A percentile compares a stretch with the other conserved stretches of the same genome.
These are phyloP conservation scores for Palaemon carinicauda DNA, from an alignment of 1,140 invertebrate genomes.

Conservation along the genomic window DNA sequence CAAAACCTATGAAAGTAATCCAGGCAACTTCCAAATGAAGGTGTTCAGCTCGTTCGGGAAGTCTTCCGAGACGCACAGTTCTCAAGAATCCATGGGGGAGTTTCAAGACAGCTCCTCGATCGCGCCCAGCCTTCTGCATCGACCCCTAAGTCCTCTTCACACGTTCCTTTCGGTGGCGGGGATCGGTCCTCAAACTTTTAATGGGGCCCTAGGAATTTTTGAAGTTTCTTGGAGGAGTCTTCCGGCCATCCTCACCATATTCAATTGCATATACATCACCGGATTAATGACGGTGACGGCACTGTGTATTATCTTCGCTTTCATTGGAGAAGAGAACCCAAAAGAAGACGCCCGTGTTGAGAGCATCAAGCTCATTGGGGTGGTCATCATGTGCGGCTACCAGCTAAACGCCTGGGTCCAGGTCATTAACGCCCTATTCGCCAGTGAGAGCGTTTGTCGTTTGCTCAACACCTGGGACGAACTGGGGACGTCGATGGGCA, in stretches of 20 bases:
- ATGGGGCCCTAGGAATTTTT: background rate
- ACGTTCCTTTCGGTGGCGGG: slow-evolving; percentile 2
- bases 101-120: too few species aligned
- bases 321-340: background rate
- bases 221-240: background rate
- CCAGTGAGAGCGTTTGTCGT: background rate
- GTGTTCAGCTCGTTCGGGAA: too few species aligned
- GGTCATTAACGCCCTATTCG: background rate
- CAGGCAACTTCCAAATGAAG: too few species aligned
- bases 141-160: background rate
- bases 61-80: too few species aligned
- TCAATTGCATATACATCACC: background rate
- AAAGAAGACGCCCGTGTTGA: background rate
- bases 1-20: too few species aligned
- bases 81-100: too few species aligned
- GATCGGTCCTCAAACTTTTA: background rate
- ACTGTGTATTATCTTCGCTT: background rate
- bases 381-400: slow-evolving; percentile 34
- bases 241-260: background rate
- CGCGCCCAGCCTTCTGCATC: background rate
- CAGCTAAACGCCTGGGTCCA: slow-evolving; percentile 34
- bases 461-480: slow-evolving; percentile 20
- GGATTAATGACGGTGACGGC: background rate
- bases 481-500: slow-evolving; percentile 4
- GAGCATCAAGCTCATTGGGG: slow-evolving; percentile 10